Percentiles rank a stretch among this genome's conserved stretches.
Conservation (phyloP, 1,140 invertebrate genomes). For the Ruditapes philippinarum region DNA sequence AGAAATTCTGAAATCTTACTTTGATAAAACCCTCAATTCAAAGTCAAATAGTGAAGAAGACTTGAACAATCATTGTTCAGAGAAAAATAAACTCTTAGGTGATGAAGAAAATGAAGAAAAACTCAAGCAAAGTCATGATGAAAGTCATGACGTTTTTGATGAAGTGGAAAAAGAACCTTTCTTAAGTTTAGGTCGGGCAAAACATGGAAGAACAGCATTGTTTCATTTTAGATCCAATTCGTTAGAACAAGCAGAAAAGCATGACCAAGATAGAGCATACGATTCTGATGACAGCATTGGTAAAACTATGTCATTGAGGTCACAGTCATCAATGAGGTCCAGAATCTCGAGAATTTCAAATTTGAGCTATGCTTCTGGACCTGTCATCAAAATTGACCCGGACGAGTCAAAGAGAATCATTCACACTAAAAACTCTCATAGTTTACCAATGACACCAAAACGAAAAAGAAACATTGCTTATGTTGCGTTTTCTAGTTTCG, state of each 20-base stretch:
- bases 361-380: constrained; percentile 26
- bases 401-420: background rate
- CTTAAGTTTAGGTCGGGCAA: background rate
- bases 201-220: background rate
- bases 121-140: background rate
- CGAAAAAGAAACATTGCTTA: constrained; percentile 28
- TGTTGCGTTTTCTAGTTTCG: constrained; percentile 38
- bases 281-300: constrained; percentile 55
- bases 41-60: background rate
- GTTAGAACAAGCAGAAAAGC: constrained; percentile 35
- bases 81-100: background rate
- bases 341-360: constrained; percentile 39
- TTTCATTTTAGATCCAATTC: constrained; percentile 37
- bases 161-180: background rate
- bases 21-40: constrained; percentile 4
- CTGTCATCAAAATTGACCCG: constrained; percentile 38
- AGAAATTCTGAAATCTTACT: constrained; percentile 22
- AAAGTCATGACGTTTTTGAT: constrained; percentile 15
- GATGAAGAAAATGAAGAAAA: background rate
- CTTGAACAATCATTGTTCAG: background rate
- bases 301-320: constrained; percentile 15
- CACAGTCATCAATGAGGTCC: constrained; percentile 37
- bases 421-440: background rate
- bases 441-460: background rate
- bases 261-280: constrained; percentile 8